These are phyloP conservation scores for Saxicola maurus DNA, from an alignment of 2,797 vertebrate genomes.

Conservation along the genomic window DNA sequence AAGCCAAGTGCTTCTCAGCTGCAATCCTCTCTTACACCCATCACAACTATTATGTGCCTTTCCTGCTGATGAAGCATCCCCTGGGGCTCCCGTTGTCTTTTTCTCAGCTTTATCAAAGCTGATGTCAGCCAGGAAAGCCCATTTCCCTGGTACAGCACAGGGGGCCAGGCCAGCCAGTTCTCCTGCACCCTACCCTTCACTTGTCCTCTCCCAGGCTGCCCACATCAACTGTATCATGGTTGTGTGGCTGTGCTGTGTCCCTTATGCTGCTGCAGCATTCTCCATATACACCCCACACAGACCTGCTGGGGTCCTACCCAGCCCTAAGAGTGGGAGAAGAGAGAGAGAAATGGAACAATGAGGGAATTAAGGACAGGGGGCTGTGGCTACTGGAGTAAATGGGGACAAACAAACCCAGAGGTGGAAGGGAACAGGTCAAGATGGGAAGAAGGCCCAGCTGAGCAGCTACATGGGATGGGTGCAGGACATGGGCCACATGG, in stretches of 20 bases:
- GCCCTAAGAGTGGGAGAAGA: background rate
- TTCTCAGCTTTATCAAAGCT: constrained; percentile 33
- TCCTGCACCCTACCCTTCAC: background rate
- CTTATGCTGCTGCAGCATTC: background rate
- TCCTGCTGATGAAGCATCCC: background rate
- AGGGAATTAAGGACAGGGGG: background rate
- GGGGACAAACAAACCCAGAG: background rate
- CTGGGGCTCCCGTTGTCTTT: constrained; percentile 9
- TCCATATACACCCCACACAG: background rate
- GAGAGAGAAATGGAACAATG: background rate
- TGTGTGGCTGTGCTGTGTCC: accelerated
- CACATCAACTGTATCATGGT: background rate
- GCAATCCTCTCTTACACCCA: background rate
- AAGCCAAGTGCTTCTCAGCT: background rate
- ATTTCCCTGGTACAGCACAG: background rate
- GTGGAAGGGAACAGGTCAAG: background rate
- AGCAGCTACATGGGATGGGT: background rate
- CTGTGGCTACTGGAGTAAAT: background rate
- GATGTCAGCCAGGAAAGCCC: background rate
- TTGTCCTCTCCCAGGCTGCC: background rate
- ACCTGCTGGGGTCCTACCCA: background rate
- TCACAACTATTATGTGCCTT: constrained; percentile 6
- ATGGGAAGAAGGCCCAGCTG: background rate
- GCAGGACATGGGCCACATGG: background rate
- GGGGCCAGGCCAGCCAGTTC: background rate